Conservation (phyloP, 2,113 vertebrate genomes). For the Xiphophorus maculatus region DNA sequence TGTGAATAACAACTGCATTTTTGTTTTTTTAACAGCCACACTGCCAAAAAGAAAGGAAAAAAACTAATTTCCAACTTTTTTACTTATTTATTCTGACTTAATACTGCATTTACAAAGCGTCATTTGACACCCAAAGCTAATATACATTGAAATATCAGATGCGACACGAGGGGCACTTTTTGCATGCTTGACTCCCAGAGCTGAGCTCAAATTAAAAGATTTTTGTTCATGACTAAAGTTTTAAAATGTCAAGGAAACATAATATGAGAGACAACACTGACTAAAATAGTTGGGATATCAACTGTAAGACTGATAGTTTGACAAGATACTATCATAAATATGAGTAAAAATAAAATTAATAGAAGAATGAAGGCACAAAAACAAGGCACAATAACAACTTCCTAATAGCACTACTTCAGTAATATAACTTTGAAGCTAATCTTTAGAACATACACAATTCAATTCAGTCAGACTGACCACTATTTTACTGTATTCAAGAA, state of each 20-base stretch:
- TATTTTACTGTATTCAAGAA: constrained; percentile 5
- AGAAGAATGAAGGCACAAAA: constrained; percentile 56
- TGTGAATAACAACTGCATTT: background rate
- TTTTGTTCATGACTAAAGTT: constrained; percentile 6
- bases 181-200: constrained; percentile 1
- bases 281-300: constrained; percentile 1
- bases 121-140: constrained; percentile 47
- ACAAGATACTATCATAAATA: constrained; percentile 5
- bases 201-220: background rate
- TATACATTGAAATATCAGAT: constrained; percentile 48
- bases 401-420: constrained; percentile 25
- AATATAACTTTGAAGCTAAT: constrained; percentile 18
- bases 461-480: constrained; percentile 19
- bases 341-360: background rate
- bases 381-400: constrained; percentile 57
- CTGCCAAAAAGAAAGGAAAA: background rate
- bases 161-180: constrained; percentile 14
- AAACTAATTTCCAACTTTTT: constrained; percentile 6
- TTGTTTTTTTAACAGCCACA: background rate
- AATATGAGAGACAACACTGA: background rate
- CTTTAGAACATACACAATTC: constrained; percentile 11
- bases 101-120: constrained; percentile 32
- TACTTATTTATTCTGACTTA: constrained; percentile 52
- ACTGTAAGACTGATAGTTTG: background rate
- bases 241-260: background rate